A percentile compares a stretch with the other conserved stretches of the same genome.
Conservation (phyloP, 2,797 vertebrate species). For the Coregonus suidteri region DNA sequence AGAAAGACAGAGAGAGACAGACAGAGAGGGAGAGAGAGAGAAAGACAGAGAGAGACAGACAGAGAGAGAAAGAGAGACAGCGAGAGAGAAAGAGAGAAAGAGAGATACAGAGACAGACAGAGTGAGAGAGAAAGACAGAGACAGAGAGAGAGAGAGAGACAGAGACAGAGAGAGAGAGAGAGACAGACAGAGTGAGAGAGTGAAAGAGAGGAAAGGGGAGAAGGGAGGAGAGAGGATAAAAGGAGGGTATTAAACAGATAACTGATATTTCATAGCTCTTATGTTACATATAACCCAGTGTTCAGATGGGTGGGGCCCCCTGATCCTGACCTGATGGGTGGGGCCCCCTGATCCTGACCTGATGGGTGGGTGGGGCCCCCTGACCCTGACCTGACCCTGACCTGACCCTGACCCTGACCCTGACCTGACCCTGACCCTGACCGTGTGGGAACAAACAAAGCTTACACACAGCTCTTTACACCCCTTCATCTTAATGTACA, state of each 20-base stretch:
- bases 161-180: no score
- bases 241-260: not conserved
- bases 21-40: no score
- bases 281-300: conserved; percentile 1
- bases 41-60: conserved; percentile 6
- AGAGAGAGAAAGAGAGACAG: conserved; percentile 8
- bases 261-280: conserved; percentile 7
- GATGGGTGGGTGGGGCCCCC: no score
- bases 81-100: conserved; percentile 12
- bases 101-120: not conserved
- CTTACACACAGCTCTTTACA: not conserved
- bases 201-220: no score
- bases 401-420: no score
- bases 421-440: no score
- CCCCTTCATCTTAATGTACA: not conserved
- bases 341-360: no score
- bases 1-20: not conserved
- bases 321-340: no score
- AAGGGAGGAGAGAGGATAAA: not conserved
- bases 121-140: not conserved
- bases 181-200: not conserved
- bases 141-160: no score
- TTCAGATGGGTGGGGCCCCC: not conserved
- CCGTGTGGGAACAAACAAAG: not conserved
- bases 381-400: no score